A percentile compares a stretch with the other conserved stretches of the same genome.
phyloP scores from a whole-genome alignment of 2,888 invertebrate species.

The Drosophila greeni region DNA sequence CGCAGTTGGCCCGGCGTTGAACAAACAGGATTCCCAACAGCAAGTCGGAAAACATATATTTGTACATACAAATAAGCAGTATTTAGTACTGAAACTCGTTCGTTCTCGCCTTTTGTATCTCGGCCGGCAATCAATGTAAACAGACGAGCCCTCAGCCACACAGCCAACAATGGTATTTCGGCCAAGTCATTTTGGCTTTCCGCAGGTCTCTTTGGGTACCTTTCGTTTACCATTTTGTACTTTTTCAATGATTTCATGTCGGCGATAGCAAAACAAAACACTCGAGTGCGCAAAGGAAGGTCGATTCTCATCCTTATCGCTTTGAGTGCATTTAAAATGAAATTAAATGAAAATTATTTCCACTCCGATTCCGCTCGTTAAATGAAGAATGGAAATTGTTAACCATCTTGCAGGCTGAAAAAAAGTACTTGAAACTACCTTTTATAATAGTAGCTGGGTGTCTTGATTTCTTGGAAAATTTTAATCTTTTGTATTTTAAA shows the following conservation, averaged over 20 bases:
- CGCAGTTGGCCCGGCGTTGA: neutral
- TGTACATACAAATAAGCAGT: constrained; percentile 1
- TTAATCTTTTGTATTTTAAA: neutral
- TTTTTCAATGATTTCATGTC: constrained; percentile 49
- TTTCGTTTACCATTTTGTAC: constrained; percentile 37
- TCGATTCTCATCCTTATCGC: constrained; percentile 30
- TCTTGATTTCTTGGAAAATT: neutral
- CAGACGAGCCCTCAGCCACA: constrained; percentile 46
- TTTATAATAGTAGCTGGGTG: constrained; percentile 1
- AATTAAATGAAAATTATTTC: constrained; percentile 66
- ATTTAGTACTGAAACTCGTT: constrained; percentile 34
- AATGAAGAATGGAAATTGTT: constrained; percentile 12
- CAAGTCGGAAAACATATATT: constrained; percentile 42
- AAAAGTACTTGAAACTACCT: constrained; percentile 1
- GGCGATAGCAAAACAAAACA: constrained; percentile 49
- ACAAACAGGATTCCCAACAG: constrained; percentile 20
- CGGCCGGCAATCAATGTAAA: constrained; percentile 64
- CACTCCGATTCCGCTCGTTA: constrained; percentile 36
- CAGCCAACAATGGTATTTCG: constrained; percentile 44
- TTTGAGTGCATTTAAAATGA: constrained; percentile 69
- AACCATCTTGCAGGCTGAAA: constrained; percentile 8
- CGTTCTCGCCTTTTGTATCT: constrained; percentile 33
- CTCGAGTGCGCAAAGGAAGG: constrained; percentile 19
- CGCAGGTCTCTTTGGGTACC: constrained; percentile 8
- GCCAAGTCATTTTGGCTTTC: constrained; percentile 58